Percentiles rank a stretch among this genome's conserved stretches.
phyloP scores from a whole-genome alignment of 2,113 vertebrate genomes.

The Lycocorax pyrrhopterus region DNA sequence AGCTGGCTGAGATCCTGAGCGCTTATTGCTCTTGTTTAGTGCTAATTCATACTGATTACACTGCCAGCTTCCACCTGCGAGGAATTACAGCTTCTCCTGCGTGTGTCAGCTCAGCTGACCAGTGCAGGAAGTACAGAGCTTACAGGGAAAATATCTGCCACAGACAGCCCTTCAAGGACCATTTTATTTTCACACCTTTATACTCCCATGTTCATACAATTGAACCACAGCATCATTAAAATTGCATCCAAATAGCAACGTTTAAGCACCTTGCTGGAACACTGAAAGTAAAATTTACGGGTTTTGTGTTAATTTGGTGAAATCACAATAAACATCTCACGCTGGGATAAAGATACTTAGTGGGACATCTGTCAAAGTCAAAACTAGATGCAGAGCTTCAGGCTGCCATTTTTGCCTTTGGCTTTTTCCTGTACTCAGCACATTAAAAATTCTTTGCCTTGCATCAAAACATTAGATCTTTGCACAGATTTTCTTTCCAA shows the following conservation, averaged over 20 bases:
- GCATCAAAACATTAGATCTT: background rate
- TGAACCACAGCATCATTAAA: background rate
- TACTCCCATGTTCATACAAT: background rate
- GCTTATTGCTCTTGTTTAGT: background rate
- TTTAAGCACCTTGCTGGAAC: background rate
- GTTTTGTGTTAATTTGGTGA: background rate
- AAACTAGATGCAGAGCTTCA: background rate
- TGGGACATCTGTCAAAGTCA: background rate
- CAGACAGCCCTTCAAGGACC: background rate
- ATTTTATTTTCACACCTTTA: background rate
- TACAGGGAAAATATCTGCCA: background rate
- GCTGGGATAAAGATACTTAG: background rate
- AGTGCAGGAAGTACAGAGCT: background rate
- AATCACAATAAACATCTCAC: background rate
- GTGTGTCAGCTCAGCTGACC: background rate
- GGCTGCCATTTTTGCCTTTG: background rate
- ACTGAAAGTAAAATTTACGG: background rate
- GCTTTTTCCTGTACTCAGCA: background rate
- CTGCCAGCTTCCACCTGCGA: background rate
- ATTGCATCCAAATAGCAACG: background rate
- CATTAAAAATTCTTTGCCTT: background rate
- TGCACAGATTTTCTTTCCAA: background rate
- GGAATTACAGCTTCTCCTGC: background rate
- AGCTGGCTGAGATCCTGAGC: fast-evolving
- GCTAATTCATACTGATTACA: background rate